Conservation (phyloP, 2,888 invertebrate species). For the Merodon equestris region DNA sequence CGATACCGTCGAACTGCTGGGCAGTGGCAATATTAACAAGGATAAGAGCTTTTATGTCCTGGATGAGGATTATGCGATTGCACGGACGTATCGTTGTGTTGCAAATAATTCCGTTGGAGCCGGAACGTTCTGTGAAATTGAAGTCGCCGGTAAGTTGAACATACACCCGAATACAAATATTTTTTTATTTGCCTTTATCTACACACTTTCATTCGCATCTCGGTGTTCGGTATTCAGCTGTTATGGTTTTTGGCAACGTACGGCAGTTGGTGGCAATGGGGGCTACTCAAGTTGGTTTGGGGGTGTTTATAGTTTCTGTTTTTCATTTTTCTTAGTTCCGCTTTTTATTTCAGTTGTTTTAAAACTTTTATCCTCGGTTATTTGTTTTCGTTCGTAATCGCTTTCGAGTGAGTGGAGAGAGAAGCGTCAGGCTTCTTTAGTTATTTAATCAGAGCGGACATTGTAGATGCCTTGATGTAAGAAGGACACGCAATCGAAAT, state of each 20-base stretch:
- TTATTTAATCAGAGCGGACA: too few relatives aligned
- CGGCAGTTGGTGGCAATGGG: slow-evolving; percentile 1
- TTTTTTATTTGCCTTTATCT: slow-evolving; percentile 29
- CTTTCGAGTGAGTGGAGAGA: slow-evolving; percentile 10
- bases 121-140: slow-evolving; percentile 83
- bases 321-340: too few relatives aligned
- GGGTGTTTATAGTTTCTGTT: slow-evolving; percentile 6
- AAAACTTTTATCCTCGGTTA: slow-evolving; percentile 15
- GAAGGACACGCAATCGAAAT: too few relatives aligned
- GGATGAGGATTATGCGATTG: slow-evolving; percentile 82
- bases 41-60: slow-evolving; percentile 82
- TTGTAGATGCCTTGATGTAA: too few relatives aligned
- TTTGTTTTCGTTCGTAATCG: slow-evolving; percentile 27
- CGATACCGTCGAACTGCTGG: slow-evolving; percentile 84
- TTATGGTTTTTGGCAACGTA: slow-evolving; percentile 22
- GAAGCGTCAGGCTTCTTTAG: not conserved
- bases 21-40: slow-evolving; percentile 75
- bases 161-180: too few relatives aligned
- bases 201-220: slow-evolving; percentile 44
- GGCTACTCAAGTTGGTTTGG: slow-evolving; percentile 26
- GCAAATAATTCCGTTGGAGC: slow-evolving; percentile 91
- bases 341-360: too few relatives aligned
- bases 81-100: slow-evolving; percentile 89
- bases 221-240: slow-evolving; percentile 20
- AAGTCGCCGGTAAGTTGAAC: slow-evolving; percentile 83